Conservation (phyloP, 2,797 vertebrate genomes). For the Coranthus polyacanthus region DNA sequence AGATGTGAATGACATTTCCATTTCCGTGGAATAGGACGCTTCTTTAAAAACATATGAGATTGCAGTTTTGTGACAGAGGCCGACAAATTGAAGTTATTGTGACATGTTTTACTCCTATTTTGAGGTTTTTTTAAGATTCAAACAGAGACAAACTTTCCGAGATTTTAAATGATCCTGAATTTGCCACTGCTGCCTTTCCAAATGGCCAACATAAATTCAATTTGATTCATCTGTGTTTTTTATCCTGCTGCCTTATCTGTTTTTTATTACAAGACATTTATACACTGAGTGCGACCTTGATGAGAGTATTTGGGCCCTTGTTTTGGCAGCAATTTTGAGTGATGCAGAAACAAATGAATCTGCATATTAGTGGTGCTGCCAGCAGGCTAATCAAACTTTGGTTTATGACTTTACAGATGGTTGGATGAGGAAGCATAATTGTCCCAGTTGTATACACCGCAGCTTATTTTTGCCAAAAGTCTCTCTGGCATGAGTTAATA, state of each 20-base stretch:
- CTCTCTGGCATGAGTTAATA: slow-evolving; percentile 21
- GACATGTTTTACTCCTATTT: slow-evolving; percentile 32
- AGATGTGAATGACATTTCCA: slow-evolving; percentile 71
- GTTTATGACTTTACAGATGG: slow-evolving; percentile 45
- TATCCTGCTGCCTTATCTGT: not conserved
- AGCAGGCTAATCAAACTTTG: slow-evolving; percentile 44
- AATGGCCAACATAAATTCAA: not conserved
- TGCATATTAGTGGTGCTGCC: slow-evolving; percentile 21
- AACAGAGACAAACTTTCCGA: slow-evolving; percentile 4
- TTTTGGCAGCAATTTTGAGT: slow-evolving; percentile 25
- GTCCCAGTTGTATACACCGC: slow-evolving; percentile 23
- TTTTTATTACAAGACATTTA: slow-evolving; percentile 8
- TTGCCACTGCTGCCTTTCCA: slow-evolving; percentile 12
- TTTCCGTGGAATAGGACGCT: slow-evolving; percentile 58
- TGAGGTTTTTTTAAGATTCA: slow-evolving; percentile 30
- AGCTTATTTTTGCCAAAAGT: slow-evolving; percentile 35
- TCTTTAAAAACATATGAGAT: slow-evolving; percentile 40
- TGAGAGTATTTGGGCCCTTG: slow-evolving; percentile 2
- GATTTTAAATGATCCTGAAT: slow-evolving; percentile 6
- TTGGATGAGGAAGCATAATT: slow-evolving; percentile 20
- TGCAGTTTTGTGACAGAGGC: slow-evolving; percentile 45
- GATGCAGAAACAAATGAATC: slow-evolving; percentile 37
- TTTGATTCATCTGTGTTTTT: not conserved
- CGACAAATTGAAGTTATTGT: slow-evolving; percentile 49
- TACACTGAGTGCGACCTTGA: slow-evolving; percentile 13